These are phyloP conservation scores for Luperina testacea DNA, from an alignment of 2,888 invertebrate genomes.

Conservation along the genomic window DNA sequence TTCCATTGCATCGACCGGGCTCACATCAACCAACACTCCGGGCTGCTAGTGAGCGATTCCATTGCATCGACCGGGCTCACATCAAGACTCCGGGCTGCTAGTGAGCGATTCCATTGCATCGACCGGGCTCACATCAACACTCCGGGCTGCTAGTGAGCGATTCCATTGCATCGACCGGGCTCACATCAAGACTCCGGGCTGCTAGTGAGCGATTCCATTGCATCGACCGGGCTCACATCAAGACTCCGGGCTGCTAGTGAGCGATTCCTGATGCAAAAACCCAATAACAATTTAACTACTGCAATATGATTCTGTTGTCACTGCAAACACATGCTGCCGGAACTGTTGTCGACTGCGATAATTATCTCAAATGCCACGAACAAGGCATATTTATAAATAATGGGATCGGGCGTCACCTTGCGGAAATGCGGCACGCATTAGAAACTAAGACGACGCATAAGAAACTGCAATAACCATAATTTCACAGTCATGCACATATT, in stretches of 20 bases:
- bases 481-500: background rate
- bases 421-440: background rate
- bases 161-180: too few relatives aligned
- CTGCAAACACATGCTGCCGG: background rate
- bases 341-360: background rate
- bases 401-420: background rate
- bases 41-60: too few relatives aligned
- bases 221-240: background rate
- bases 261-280: background rate
- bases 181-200: background rate
- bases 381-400: background rate
- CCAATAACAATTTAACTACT: background rate
- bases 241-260: background rate
- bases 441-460: too few relatives aligned
- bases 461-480: background rate
- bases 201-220: background rate
- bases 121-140: too few relatives aligned
- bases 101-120: background rate
- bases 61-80: too few relatives aligned
- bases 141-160: too few relatives aligned
- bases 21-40: background rate
- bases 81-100: too few relatives aligned
- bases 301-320: background rate
- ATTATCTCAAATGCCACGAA: conserved; percentile 9
- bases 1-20: background rate